phyloP scores from a whole-genome alignment of 2,797 vertebrate genomes.

The Cyclura pinguis region DNA sequence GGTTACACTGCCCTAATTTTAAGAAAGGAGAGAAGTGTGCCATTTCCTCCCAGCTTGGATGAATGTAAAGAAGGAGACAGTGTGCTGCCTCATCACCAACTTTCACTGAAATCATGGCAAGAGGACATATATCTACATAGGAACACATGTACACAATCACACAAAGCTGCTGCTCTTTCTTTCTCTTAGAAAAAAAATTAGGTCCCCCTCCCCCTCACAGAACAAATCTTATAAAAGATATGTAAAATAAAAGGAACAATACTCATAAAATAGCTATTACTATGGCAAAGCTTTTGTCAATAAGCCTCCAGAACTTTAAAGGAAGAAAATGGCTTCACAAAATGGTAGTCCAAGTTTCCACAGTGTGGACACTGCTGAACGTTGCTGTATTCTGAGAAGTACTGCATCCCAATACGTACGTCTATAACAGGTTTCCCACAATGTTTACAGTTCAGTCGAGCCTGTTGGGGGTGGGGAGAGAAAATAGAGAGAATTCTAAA shows the following conservation, averaged over 20 bases:
- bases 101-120: conserved; percentile 68
- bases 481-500: conserved; percentile 46
- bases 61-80: conserved; percentile 52
- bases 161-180: conserved; percentile 77
- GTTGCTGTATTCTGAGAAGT: conserved; percentile 99
- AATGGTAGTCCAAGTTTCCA: conserved; percentile 99
- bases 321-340: conserved; percentile 99
- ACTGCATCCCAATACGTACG: conserved; percentile 98
- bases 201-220: conserved; percentile 70
- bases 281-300: conserved; percentile 96
- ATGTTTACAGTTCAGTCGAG: conserved; percentile 99
- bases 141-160: conserved; percentile 73
- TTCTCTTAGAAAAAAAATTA: conserved; percentile 83
- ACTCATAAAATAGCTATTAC: conserved; percentile 90
- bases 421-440: conserved; percentile 99
- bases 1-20: conserved; percentile 59
- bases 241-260: conserved; percentile 85
- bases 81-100: conserved; percentile 56
- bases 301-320: conserved; percentile 99
- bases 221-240: conserved; percentile 87
- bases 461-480: conserved; percentile 77
- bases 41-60: conserved; percentile 52
- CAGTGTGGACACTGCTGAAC: conserved; percentile 99
- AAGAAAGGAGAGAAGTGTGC: conserved; percentile 59
- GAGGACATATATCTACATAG: conserved; percentile 76